phyloP scores from a whole-genome alignment of 2,113 vertebrate species.

The Nycticebus coucang region DNA sequence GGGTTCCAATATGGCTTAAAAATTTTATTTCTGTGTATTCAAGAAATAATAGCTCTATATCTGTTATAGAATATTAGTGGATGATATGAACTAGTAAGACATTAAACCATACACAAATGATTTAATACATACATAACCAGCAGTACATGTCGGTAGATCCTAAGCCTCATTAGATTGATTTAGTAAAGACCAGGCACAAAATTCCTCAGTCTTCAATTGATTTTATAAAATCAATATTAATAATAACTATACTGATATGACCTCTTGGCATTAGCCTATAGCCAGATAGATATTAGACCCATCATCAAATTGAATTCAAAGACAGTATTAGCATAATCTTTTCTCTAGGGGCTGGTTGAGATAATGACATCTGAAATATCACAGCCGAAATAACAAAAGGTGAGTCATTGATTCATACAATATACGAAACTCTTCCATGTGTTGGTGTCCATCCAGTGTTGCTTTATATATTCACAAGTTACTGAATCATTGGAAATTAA shows the following conservation, averaged over 20 bases:
- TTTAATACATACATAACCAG: not conserved
- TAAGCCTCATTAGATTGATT: not conserved
- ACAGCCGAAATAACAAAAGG: constrained; percentile 11
- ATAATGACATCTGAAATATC: constrained; percentile 16
- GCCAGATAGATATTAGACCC: not conserved
- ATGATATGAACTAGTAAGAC: not conserved
- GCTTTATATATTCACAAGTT: not conserved
- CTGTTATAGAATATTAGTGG: not conserved
- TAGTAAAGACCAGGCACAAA: not conserved
- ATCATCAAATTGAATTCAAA: not conserved
- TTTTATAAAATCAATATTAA: constrained; percentile 2
- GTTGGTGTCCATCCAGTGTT: not conserved
- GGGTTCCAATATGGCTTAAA: not conserved
- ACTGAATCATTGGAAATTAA: not conserved
- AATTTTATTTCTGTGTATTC: constrained; percentile 56
- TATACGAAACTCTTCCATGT: not conserved
- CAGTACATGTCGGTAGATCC: not conserved
- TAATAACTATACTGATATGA: not conserved
- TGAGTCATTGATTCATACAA: not conserved
- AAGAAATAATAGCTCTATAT: not conserved
- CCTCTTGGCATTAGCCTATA: not conserved
- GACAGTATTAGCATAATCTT: not conserved
- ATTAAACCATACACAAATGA: not conserved
- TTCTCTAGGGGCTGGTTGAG: not conserved
- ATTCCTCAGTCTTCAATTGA: not conserved